A percentile compares a stretch with the other conserved stretches of the same genome.
Evolutionary conservation across 1,140 invertebrate genomes (phyloP).

Genomic region (Ephestia elutella): DNA sequence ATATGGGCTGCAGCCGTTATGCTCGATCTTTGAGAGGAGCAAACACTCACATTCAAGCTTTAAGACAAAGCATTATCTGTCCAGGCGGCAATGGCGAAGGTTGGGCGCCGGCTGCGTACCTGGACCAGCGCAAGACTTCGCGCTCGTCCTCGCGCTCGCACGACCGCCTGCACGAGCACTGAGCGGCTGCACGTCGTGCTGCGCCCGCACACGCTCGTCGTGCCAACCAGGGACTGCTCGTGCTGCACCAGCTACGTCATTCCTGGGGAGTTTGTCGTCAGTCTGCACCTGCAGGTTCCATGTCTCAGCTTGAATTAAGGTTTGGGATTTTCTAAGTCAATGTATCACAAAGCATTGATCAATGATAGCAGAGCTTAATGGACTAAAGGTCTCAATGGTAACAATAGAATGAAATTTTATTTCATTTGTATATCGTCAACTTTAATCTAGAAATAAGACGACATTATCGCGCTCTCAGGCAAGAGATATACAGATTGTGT

Average conservation of each 20-base stretch:
- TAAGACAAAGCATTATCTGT: neutral
- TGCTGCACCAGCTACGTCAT: neutral
- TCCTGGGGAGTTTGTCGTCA: conserved; percentile 1
- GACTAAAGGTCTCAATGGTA: too few species aligned
- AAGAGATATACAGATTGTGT: neutral
- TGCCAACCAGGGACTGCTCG: conserved; percentile 2
- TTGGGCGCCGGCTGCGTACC: conserved; percentile 95
- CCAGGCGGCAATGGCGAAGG: conserved; percentile 83
- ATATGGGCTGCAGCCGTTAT: too few species aligned
- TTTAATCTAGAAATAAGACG: too few species aligned
- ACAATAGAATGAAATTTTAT: too few species aligned
- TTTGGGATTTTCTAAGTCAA: too few species aligned
- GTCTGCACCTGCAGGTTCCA: conserved; percentile 4
- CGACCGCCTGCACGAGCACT: conserved; percentile 70
- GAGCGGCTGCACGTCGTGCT: conserved; percentile 20
- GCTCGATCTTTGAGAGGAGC: too few species aligned
- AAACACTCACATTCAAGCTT: too few species aligned
- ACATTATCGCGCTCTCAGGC: too few species aligned
- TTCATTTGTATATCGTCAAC: too few species aligned
- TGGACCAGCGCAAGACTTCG: conserved; percentile 87
- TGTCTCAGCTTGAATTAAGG: conserved; percentile 1
- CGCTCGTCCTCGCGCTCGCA: conserved; percentile 78
- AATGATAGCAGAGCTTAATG: too few species aligned
- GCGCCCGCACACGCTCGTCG: conserved; percentile 14
- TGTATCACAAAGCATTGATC: too few species aligned